A percentile compares a stretch with the other conserved stretches of the same genome.
phyloP scores from a whole-genome alignment of 2,888 invertebrate genomes.

The Trichogramma dendrolimi region DNA sequence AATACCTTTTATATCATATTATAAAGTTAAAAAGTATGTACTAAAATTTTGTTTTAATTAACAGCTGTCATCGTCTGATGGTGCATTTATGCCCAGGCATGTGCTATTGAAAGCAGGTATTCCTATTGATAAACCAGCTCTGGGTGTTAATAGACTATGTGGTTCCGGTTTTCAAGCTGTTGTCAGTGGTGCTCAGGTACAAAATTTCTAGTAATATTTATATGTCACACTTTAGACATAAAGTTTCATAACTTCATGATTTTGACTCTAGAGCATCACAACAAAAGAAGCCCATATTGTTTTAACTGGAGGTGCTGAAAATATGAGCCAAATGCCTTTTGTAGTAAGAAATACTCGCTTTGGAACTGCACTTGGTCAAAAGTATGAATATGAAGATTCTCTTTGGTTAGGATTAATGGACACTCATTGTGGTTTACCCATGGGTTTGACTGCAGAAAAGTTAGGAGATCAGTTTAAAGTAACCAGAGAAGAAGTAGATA shows the following conservation, averaged over 20 bases:
- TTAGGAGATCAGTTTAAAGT: conserved; percentile 80
- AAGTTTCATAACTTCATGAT: conserved; percentile 3
- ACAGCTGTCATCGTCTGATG: conserved; percentile 63
- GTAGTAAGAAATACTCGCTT: conserved; percentile 80
- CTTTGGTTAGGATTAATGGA: conserved; percentile 88
- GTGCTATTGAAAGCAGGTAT: conserved; percentile 80
- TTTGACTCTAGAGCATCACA: conserved; percentile 69
- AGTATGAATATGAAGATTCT: conserved; percentile 78
- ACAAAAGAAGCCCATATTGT: conserved; percentile 80
- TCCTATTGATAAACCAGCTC: conserved; percentile 77
- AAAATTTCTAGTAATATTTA: conserved; percentile 14
- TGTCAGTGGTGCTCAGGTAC: conserved; percentile 83
- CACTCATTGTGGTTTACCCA: conserved; percentile 82
- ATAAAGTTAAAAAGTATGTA: conserved; percentile 2
- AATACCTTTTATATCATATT: background rate
- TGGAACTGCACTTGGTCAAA: conserved; percentile 78
- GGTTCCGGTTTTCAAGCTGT: conserved; percentile 97
- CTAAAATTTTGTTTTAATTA: conserved; percentile 5
- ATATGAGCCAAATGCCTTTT: conserved; percentile 91
- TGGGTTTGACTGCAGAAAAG: conserved; percentile 95
- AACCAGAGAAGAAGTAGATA: conserved; percentile 77
- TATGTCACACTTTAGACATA: background rate
- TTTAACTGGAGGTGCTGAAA: conserved; percentile 89
- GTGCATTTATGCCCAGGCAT: conserved; percentile 82
- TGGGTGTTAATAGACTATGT: conserved; percentile 88